Percentiles rank a stretch among this genome's conserved stretches.
phyloP scores from a whole-genome alignment of 2,797 vertebrate genomes.

The Nyctalus aviator region DNA sequence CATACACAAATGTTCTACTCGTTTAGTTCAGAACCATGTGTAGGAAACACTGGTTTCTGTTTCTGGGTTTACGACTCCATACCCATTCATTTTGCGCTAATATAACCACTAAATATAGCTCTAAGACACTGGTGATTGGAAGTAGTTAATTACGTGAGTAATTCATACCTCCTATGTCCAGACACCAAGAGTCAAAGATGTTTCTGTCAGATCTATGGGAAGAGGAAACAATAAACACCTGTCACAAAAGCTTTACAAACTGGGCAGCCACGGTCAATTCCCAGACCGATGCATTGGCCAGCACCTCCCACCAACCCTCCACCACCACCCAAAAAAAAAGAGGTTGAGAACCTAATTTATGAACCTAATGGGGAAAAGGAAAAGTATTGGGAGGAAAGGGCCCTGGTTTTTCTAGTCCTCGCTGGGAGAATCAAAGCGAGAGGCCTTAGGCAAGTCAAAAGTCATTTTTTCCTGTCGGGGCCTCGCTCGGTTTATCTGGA shows the following conservation, averaged over 20 bases:
- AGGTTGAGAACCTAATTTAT: not conserved
- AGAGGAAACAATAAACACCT: conserved; percentile 75
- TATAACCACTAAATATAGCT: conserved; percentile 74
- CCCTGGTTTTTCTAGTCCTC: not conserved
- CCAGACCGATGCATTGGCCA: not conserved
- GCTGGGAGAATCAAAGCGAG: not conserved
- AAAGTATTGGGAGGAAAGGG: not conserved
- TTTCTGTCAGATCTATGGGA: conserved; percentile 64
- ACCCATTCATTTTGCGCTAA: conserved; percentile 63
- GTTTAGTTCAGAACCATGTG: not conserved
- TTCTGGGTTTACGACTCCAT: conserved; percentile 60
- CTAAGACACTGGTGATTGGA: conserved; percentile 56
- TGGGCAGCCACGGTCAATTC: conserved; percentile 14
- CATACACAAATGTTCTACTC: not conserved
- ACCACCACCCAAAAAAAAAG: not conserved
- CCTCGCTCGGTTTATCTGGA: not conserved
- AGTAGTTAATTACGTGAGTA: conserved; percentile 67
- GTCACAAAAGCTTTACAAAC: conserved; percentile 71
- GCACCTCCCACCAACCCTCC: not conserved
- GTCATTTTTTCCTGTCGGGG: not conserved
- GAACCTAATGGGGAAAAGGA: not conserved
- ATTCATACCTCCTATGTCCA: conserved; percentile 80
- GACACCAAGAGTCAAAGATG: conserved; percentile 72
- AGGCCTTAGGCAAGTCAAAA: conserved; percentile 12
- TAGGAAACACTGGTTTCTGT: conserved; percentile 14